Base-by-base conservation (phyloP, 2,113 vertebrate genomes). In the Amblyopsis rosae region DNA sequence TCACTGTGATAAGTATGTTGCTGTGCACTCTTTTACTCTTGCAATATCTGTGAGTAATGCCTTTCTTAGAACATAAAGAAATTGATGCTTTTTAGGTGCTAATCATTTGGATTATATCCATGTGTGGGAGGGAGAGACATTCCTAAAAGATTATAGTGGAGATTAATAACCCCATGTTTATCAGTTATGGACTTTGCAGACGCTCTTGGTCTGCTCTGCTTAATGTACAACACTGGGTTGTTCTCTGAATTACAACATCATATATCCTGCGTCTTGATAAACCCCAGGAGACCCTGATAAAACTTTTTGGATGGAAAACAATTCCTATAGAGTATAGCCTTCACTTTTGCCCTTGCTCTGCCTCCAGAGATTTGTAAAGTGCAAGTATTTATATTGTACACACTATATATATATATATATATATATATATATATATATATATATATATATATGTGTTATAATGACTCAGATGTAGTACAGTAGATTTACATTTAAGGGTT, bases 131-230 rank as follows among this genome's bases (percentile, higher is more conserved):
- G 87, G 87, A 85, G 75, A 66, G 59, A 84, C 80, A 90, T 90
- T 92, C 87, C 88, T 74, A 66, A 59, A 9, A 55, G 74, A 85
- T 89, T 85, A 87, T 87, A 70, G 72, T 33, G 76, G 72, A 57
- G 47, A 65, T 73, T 87, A 77, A 80, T 79, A 71, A 77, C 85
- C 73, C 68, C 53, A 67, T 72, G 80, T 73, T 76, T 85, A 88
- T 86, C 70, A 65, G 65, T 87, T 82, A 90, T 90, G 81, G 76
- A 67, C 84, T 90, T 85, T 53, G 46, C 89, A 91, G 87, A 85
- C 47, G 6, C 62, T 77, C 46, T 0, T 75, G 26, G 73, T 83
- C 69, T 78, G 81, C 76, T 13, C 26, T 16, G 59, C 13, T 62
- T 26, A 33, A 19, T 51, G 73, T 48, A 57, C 74, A 53, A 60